phyloP scores from a whole-genome alignment of 2,888 invertebrate species.

The Onchidella celtica region DNA sequence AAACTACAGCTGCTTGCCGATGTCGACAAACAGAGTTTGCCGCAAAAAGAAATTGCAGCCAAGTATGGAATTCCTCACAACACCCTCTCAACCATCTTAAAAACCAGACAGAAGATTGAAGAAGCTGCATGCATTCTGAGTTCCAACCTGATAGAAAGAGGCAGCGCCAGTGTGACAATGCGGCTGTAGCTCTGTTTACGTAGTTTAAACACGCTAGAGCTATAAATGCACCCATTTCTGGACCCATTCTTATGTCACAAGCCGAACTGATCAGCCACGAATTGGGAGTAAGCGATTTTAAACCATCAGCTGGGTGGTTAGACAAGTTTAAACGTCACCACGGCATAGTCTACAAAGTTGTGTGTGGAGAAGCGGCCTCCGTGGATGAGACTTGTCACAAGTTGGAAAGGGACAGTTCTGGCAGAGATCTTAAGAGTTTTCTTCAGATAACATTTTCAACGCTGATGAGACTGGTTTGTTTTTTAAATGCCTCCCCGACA shows the following conservation, averaged over 20 bases:
- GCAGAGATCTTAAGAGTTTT: no score
- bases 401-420: no score
- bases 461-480: no score
- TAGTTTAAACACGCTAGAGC: constrained; percentile 8
- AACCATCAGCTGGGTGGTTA: constrained; percentile 50
- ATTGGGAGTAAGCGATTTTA: constrained; percentile 44
- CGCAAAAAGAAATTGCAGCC: constrained; percentile 2
- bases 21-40: not conserved
- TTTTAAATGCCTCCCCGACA: constrained; percentile 54
- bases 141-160: not conserved
- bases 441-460: no score
- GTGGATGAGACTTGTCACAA: no score
- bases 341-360: no score
- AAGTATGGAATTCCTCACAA: constrained; percentile 12
- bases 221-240: constrained; percentile 5
- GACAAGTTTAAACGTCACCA: constrained; percentile 52
- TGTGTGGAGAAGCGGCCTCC: no score
- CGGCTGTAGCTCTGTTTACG: not conserved
- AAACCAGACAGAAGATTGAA: not conserved
- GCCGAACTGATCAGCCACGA: constrained; percentile 44
- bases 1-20: not conserved
- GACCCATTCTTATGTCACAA: constrained; percentile 45
- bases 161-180: not conserved
- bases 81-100: not conserved
- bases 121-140: not conserved